These are phyloP conservation scores for Uria aalge DNA, from an alignment of 2,113 vertebrate genomes.

Conservation along the genomic window DNA sequence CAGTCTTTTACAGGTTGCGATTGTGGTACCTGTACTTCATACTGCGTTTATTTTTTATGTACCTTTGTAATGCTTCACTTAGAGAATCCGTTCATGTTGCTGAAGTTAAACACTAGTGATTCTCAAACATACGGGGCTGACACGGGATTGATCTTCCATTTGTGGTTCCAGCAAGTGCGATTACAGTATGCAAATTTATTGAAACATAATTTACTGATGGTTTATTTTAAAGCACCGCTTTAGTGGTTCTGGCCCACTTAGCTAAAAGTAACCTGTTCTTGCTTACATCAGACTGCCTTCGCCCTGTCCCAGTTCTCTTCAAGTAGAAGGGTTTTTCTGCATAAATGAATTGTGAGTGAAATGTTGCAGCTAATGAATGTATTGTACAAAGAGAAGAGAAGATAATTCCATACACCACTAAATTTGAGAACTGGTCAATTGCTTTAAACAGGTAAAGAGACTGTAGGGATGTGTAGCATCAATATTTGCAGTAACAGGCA, in stretches of 20 bases:
- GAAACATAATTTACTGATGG: neutral
- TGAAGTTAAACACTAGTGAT: neutral
- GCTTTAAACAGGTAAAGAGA: neutral
- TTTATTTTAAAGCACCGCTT: neutral
- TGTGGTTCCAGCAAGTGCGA: neutral
- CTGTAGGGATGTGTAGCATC: neutral
- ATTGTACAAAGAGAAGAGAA: neutral
- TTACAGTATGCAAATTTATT: neutral
- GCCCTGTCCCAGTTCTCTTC: neutral
- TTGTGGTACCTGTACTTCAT: neutral
- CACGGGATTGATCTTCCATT: neutral
- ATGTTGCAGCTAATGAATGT: neutral
- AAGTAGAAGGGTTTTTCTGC: neutral
- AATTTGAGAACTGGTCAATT: neutral
- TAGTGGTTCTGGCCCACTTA: neutral
- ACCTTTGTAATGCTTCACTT: rapidly evolving
- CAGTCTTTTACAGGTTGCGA: no score
- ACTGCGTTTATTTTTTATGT: neutral
- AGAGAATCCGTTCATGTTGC: neutral
- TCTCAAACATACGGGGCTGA: neutral
- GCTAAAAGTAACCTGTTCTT: neutral
- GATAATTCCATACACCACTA: neutral
- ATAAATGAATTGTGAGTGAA: neutral
- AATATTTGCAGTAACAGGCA: neutral
- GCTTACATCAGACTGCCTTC: neutral